Evolutionary conservation across 2,888 invertebrate genomes (phyloP).

Genomic region (Carpatolechia fugitivella): DNA sequence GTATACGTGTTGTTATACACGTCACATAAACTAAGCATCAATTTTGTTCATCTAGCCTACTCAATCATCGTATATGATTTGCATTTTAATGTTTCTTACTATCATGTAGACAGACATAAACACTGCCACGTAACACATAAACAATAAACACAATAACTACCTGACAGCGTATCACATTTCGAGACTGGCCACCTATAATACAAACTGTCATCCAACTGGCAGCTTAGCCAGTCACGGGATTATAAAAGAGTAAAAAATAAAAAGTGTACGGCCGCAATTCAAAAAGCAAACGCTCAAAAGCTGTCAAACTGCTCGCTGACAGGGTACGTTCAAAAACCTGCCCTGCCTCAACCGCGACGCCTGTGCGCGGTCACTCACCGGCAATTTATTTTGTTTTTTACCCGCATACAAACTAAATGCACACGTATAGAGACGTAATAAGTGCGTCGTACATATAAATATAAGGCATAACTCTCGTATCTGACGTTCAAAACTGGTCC

Average conservation of each 20-base stretch:
- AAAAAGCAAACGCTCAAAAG: constrained; percentile 75
- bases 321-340: constrained; percentile 47
- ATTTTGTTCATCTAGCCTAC: neutral
- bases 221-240: constrained; percentile 52
- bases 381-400: constrained; percentile 71
- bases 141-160: constrained; percentile 5
- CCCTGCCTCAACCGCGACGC: constrained; percentile 63
- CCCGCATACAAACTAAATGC: constrained; percentile 69
- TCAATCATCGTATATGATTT: neutral
- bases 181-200: constrained; percentile 1
- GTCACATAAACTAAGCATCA: neutral
- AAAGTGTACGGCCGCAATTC: constrained; percentile 59
- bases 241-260: constrained; percentile 42
- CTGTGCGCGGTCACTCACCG: constrained; percentile 64
- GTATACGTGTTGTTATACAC: too few relatives aligned
- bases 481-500: constrained; percentile 61
- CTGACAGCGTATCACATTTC: constrained; percentile 1
- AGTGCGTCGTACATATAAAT: constrained; percentile 41
- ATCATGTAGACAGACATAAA: neutral
- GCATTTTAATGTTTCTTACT: neutral
- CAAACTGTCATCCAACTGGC: neutral
- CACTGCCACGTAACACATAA: constrained; percentile 1
- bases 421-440: constrained; percentile 42
- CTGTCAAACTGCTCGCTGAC: constrained; percentile 70
- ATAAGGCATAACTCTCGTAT: constrained; percentile 59